Evolutionary conservation across 2,888 invertebrate species (phyloP), one percentile per base, ranked within the genome.

Genomic region (Nematopogon swammerdamellus): DNA sequence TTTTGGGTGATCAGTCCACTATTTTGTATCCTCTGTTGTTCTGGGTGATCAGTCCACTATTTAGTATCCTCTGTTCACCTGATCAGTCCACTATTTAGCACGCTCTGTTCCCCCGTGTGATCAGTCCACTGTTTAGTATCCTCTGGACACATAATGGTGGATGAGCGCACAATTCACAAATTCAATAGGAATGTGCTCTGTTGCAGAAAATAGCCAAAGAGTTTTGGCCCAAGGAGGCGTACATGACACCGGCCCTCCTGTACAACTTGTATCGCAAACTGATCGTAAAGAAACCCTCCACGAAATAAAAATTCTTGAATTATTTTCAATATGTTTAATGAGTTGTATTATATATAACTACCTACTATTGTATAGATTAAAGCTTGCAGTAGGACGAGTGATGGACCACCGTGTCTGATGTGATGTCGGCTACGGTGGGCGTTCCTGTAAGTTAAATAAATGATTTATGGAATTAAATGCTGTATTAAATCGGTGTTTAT

Each of bases 341-440:
- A n/a, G n/a, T 49, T 16, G 19, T 44, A 36, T 36, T 19, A 10
- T 17, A 45, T 45, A 44, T 45, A 30, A 25, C 17, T 30, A n/a
- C n/a, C n/a, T n/a, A n/a, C 45, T 47, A 46, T 2, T 46, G 2
- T 17, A 45, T 20, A 53, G n/a, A 19, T 71, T 59, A 82, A 50
- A 84, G 62, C 60, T 74, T 81, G 57, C 76, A 65, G 60, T 84
- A 87, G 48, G 63, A 58, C 4, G 82, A 82, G 65, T 89, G 85
- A 61, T 89, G 90, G 0, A 83, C 83, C 8, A 92, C 85, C 86
- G 89, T 86, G 46, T 85, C 81, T 52, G 63, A 70, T 8, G 80
- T 82, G 18, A 91, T 85, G 54, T 89, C 85, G 3, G 65, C 63
- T 8, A 91, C 60, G 0, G 67, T 71, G 14, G 81, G 70, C 57